A percentile compares a stretch with the other conserved stretches of the same genome.
These are phyloP conservation scores for Pogonomyrmex californicus DNA, from an alignment of 1,140 invertebrate species.

Conservation along the genomic window DNA sequence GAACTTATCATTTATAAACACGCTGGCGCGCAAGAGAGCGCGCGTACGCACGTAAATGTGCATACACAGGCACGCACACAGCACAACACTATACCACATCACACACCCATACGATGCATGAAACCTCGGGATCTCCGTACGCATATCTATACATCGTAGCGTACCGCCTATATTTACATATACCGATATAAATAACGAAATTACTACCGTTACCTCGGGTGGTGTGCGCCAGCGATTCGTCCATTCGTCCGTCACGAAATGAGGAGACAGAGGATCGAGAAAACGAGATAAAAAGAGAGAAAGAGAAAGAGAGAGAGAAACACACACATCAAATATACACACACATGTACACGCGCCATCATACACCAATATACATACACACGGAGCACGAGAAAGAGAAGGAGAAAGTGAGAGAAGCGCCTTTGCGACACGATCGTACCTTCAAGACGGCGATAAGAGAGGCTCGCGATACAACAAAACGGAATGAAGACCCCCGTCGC, in stretches of 20 bases:
- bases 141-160: constrained; percentile 12
- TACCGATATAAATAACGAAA: constrained; percentile 79
- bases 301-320: neutral
- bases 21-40: neutral
- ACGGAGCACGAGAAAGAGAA: neutral
- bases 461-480: constrained; percentile 68
- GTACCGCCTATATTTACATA: constrained; percentile 73
- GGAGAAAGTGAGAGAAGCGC: constrained; percentile 1
- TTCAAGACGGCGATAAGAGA: constrained; percentile 58
- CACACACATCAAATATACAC: neutral
- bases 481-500: constrained; percentile 48
- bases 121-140: neutral
- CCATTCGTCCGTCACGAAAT: constrained; percentile 24
- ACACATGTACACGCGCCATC: neutral
- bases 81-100: too few species aligned
- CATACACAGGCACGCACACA: neutral
- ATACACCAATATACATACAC: neutral
- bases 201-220: constrained; percentile 55
- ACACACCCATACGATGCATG: neutral
- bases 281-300: neutral
- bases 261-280: neutral
- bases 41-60: neutral
- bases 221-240: constrained; percentile 37
- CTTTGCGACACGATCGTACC: constrained; percentile 52
- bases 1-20: constrained; percentile 49